A percentile compares a stretch with the other conserved stretches of the same genome.
Conservation (phyloP, 2,113 vertebrate species). For the Caranx ignobilis region DNA sequence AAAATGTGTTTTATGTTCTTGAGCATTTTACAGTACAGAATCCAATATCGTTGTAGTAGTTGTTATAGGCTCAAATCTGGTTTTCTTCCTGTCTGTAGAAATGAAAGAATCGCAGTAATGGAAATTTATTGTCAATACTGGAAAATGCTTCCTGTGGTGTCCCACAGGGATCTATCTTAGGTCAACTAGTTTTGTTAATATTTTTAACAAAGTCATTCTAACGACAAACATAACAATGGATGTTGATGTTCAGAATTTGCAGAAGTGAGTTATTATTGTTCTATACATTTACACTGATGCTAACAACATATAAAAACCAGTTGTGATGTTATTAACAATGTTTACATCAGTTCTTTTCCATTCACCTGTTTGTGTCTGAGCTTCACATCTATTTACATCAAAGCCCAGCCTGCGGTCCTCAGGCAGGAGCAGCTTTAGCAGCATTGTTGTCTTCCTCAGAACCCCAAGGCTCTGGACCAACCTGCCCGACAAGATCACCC, state of each 20-base stretch:
- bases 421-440: neutral
- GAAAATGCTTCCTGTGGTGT: neutral
- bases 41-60: neutral
- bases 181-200: slow-evolving; percentile 24
- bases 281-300: too few species aligned
- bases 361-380: neutral
- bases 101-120: neutral
- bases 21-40: neutral
- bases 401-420: neutral
- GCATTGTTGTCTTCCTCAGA: slow-evolving; percentile 6
- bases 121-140: neutral
- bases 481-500: slow-evolving; percentile 12
- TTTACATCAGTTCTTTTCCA: too few species aligned
- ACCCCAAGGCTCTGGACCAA: slow-evolving; percentile 27
- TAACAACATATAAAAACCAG: too few species aligned
- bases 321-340: neutral
- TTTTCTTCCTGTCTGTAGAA: slow-evolving; percentile 7
- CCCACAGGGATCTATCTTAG: slow-evolving; percentile 26
- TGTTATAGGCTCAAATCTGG: neutral
- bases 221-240: neutral
- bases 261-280: neutral
- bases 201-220: neutral
- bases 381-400: neutral
- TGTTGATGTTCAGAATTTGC: neutral
- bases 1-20: neutral